Base-by-base conservation (phyloP, 2,797 vertebrate species). In the Bufotes viridis region DNA sequence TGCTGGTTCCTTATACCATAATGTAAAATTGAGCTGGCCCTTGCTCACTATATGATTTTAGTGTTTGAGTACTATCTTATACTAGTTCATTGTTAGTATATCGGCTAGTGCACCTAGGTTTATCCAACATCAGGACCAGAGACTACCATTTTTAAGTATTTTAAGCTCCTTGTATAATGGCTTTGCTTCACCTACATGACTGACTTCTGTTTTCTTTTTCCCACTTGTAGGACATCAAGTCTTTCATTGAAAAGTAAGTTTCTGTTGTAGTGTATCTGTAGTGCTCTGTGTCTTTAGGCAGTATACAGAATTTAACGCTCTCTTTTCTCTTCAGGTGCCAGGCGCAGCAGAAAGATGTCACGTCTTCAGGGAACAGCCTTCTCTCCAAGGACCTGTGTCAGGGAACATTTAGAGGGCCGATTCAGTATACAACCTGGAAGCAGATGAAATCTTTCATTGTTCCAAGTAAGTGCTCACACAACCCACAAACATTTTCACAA, bases 191-290 rank as follows among this genome's bases (percentile, higher is more conserved):
- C 1, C 67, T 51, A 3, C 5, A 2, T 17, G 17, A 10, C 13
- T 53, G 2, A 7, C 13, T 78, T 26, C 57, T 72, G 18, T 60
- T 53, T 61, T 57, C 18, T 57, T 69, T 53, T 72, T 20, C 58
- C 3, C 51, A 58, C 15, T 60, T 61, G 5, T 74, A 87, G 88
- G 88, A 89, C 85, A 89, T 89, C 74, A 89, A 89, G 60, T 9
- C 79, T 13, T 89, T 89, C 74, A 89, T 87, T 79, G 88, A 89
- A 1, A 89, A 63, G 88, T 89, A 89, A 89, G 85, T 83, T 49
- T 57, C 11, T 24, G 3, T 2, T 79, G 3, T 29, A 53, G 22
- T 24, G 10, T n/a, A 7, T 0, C 29, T 20, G 15, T 20, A 18
- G 18, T 5, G 7, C 15, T 24, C 20, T 22, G 60, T 63, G n/a